Base-by-base conservation (phyloP, 2,888 invertebrate genomes). In the Adelphocoris suturalis region DNA sequence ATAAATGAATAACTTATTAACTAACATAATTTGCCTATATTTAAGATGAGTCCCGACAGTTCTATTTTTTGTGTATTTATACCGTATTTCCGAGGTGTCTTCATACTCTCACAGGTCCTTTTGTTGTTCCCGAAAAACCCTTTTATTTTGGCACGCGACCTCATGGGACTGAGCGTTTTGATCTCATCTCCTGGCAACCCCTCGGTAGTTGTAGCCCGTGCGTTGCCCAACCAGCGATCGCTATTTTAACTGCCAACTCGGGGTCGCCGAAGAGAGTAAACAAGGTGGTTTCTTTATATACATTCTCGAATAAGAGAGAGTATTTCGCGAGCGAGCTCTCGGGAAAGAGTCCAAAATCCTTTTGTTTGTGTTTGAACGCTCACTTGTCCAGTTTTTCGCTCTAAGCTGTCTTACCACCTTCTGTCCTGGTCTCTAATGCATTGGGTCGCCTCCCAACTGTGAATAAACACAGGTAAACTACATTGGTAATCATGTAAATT, bases 191-290 rank as follows among this genome's bases (percentile, higher is more conserved):
- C 47, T 78, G 78, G 78, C 78, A 78, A 14, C 46, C 19, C 19
- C 46, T 78, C 78, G 9, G 78, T 47, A 47, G 37, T 16, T n/a
- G 78, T 47, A 47, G 37, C 37, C 46, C 78, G 78, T 78, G 68
- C 68, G 46, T 78, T 78, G 78, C 78, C 37, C 46, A 78, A 78
- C 78, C 14, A 16, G 2, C n/a, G 16, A 5, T n/a, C 76, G 76
- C 78, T 78, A 78, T 78, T 78, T 78, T 78, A 37, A 78, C 16
- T 28, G 78, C 37, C n/a, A 78, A 78, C 46, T 37, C 78, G 4
- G n/a, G 78, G 28, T 37, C 46, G 78, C 37, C 78, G 78, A 7
- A 0, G 27, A 68, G 23, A 11, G 68, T 68, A 68, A 68, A 68
- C 68, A 68, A 68, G 68, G 68, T 68, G 68, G n/a, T 23, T 68